Evolutionary conservation across 2,113 vertebrate genomes (phyloP).

Genomic region (Sialia sialis): DNA sequence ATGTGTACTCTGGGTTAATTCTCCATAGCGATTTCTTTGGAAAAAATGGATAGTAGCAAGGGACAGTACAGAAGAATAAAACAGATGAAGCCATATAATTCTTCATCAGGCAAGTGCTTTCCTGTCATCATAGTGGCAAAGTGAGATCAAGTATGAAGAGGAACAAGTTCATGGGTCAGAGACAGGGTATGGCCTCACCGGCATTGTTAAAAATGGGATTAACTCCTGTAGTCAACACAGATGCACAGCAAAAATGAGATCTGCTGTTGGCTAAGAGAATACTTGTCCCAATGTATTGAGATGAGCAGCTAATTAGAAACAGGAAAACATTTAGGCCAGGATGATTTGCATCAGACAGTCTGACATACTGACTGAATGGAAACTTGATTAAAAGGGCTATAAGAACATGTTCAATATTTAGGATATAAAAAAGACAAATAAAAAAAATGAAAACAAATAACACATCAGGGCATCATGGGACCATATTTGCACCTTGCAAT

Average conservation of each 20-base stretch:
- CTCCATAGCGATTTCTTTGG: not conserved
- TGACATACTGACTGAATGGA: not conserved
- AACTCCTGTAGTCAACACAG: not conserved
- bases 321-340: not conserved
- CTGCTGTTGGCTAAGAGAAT: not conserved
- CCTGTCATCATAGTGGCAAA: not conserved
- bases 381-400: not conserved
- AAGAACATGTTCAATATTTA: not conserved
- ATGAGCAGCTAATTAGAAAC: not conserved
- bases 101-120: not conserved
- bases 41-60: not conserved
- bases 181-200: not conserved
- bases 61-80: not conserved
- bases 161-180: not conserved
- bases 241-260: not conserved
- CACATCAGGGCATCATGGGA: not conserved
- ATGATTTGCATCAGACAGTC: not conserved
- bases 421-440: not conserved
- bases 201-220: not conserved
- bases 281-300: not conserved
- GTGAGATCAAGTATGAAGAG: not conserved
- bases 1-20: not conserved
- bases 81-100: not conserved
- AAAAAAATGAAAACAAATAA: not conserved
- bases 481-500: not conserved